Evolutionary conservation across 2,797 vertebrate genomes (phyloP).

Genomic region (Momotus momota): DNA sequence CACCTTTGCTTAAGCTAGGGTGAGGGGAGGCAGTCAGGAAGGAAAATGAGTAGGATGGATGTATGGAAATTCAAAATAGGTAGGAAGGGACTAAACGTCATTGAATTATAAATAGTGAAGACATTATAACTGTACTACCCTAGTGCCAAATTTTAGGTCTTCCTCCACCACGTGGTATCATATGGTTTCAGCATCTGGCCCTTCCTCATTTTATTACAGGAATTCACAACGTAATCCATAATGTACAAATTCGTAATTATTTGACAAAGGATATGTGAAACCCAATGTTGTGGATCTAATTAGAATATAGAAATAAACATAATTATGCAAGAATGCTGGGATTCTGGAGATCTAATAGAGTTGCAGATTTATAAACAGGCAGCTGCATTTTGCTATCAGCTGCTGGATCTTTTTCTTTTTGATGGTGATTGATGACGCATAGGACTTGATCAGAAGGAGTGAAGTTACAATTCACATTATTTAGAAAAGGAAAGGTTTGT

Average conservation of each 20-base stretch:
- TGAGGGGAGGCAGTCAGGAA: rapidly evolving
- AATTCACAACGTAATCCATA: background rate
- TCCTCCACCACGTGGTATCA: background rate
- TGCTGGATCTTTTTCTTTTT: background rate
- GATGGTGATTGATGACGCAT: background rate
- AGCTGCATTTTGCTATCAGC: background rate
- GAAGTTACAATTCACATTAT: background rate
- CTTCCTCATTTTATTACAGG: background rate
- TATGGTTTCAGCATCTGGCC: background rate
- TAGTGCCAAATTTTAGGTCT: background rate
- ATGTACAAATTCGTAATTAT: background rate
- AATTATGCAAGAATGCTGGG: background rate
- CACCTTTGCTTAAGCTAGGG: background rate
- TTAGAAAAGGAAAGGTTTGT: background rate
- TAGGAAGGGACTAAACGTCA: background rate
- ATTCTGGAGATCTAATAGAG: background rate
- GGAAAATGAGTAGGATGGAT: background rate
- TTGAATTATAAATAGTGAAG: background rate
- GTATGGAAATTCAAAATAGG: background rate
- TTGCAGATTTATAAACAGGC: background rate
- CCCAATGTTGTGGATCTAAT: background rate
- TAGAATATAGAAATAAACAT: background rate
- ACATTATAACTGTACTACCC: background rate
- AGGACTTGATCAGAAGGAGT: background rate
- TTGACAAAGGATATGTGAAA: background rate